These are phyloP conservation scores for Camponotus floridanus DNA, from an alignment of 1,140 invertebrate species.

Conservation along the genomic window DNA sequence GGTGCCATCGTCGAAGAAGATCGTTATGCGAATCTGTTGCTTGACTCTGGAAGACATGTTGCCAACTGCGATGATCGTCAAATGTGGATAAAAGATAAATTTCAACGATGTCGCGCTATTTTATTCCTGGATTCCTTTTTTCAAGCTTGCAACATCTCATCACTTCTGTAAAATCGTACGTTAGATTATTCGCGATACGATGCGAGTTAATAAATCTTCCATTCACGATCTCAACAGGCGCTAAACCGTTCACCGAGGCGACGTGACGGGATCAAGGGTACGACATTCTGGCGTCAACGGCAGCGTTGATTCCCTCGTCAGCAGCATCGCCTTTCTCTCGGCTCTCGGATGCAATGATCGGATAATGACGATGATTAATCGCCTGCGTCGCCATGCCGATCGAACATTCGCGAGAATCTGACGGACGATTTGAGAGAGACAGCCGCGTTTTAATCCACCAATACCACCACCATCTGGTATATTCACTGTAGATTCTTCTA, in stretches of 20 bases:
- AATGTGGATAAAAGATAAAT: slow-evolving; percentile 14
- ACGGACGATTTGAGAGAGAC: slow-evolving; percentile 27
- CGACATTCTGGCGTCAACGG: slow-evolving; percentile 37
- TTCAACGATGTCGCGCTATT: slow-evolving; percentile 11
- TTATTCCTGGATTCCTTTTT: background rate
- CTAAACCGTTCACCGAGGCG: slow-evolving; percentile 21
- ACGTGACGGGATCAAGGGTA: slow-evolving; percentile 42
- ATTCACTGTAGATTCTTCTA: background rate
- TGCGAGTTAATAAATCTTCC: slow-evolving; percentile 47
- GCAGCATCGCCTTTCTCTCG: slow-evolving; percentile 27
- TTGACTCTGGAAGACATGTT: slow-evolving; percentile 80
- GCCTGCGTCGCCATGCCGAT: slow-evolving; percentile 13
- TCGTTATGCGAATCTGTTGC: slow-evolving; percentile 82
- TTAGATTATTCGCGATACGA: slow-evolving; percentile 21
- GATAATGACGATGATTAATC: slow-evolving; percentile 47
- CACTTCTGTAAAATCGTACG: slow-evolving; percentile 4
- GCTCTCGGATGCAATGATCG: slow-evolving; percentile 20
- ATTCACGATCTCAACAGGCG: slow-evolving; percentile 26
- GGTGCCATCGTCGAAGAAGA: slow-evolving; percentile 80
- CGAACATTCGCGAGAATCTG: slow-evolving; percentile 43
- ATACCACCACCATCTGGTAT: background rate
- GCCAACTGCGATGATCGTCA: background rate
- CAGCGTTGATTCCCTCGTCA: slow-evolving; percentile 33
- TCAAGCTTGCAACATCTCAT: background rate
- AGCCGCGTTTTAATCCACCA: slow-evolving; percentile 20